phyloP scores from a whole-genome alignment of 35 echinoderm and acorn worm genomes.

The Stichopus chloronotus region DNA sequence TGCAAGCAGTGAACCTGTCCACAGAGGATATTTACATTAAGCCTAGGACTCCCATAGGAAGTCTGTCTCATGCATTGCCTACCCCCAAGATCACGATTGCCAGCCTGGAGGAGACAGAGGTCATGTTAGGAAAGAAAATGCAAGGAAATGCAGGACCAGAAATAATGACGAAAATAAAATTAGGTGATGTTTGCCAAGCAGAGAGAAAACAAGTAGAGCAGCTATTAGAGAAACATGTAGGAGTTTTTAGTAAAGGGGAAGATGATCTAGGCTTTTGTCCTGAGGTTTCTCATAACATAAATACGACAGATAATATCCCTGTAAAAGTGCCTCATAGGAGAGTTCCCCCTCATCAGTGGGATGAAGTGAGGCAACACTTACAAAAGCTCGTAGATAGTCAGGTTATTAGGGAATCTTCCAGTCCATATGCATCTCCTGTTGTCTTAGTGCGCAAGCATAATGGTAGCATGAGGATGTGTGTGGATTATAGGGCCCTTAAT shows the following conservation, averaged over 20 bases:
- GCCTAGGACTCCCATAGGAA: neutral
- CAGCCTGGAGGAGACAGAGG: too few species aligned
- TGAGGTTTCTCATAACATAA: conserved; percentile 16
- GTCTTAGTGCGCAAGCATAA: conserved; percentile 70
- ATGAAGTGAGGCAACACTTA: conserved; percentile 37
- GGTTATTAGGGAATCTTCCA: conserved; percentile 58
- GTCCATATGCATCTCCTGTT: conserved; percentile 77
- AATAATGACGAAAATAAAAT: too few species aligned
- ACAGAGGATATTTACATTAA: neutral
- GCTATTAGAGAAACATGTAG: neutral
- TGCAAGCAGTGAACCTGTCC: neutral
- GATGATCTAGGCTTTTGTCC: conserved; percentile 50
- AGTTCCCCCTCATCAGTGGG: conserved; percentile 56
- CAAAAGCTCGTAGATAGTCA: neutral
- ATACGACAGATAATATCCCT: conserved; percentile 14
- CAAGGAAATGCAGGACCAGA: too few species aligned
- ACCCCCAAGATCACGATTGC: too few species aligned
- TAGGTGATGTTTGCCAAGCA: neutral
- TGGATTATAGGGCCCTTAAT: conserved; percentile 76
- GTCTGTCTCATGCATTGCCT: too few species aligned
- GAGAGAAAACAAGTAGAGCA: neutral
- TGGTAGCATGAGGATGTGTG: conserved; percentile 71
- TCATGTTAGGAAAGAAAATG: too few species aligned
- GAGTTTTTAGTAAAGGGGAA: conserved; percentile 45
- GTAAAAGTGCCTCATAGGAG: conserved; percentile 36